Conservation (phyloP, 2,113 vertebrate genomes). For the Dendrocopos noguchii region DNA sequence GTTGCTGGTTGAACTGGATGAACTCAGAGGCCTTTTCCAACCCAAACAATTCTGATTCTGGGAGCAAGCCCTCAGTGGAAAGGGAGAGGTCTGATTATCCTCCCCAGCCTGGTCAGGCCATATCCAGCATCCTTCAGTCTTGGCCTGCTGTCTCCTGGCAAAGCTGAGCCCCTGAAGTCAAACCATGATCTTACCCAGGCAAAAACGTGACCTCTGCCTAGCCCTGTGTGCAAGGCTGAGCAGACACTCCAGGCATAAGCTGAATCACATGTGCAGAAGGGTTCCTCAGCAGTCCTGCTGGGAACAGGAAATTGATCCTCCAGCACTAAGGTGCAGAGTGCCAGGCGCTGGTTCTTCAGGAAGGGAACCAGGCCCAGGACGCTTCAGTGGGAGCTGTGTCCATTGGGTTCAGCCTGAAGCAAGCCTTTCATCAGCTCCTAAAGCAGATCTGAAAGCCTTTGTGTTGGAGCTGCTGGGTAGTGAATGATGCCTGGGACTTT, state of each 20-base stretch:
- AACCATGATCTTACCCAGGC: background rate
- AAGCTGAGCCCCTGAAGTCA: background rate
- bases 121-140: background rate
- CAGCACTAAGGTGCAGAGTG: background rate
- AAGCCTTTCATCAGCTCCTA: conserved; percentile 38
- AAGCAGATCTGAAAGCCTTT: background rate
- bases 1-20: no score
- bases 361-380: background rate
- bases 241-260: background rate
- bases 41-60: no score
- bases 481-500: background rate
- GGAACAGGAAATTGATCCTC: conserved; percentile 61
- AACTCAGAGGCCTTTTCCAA: no score
- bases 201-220: background rate
- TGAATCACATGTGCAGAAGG: background rate
- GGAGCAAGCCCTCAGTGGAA: background rate
- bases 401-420: conserved; percentile 2
- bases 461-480: background rate
- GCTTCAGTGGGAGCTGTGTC: conserved; percentile 11
- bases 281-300: conserved; percentile 39
- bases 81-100: background rate
- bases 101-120: background rate
- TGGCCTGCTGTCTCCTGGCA: background rate
- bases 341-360: conserved; percentile 33
- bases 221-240: background rate